Conservation (phyloP, 2,113 vertebrate genomes). For the Candoia aspera region DNA sequence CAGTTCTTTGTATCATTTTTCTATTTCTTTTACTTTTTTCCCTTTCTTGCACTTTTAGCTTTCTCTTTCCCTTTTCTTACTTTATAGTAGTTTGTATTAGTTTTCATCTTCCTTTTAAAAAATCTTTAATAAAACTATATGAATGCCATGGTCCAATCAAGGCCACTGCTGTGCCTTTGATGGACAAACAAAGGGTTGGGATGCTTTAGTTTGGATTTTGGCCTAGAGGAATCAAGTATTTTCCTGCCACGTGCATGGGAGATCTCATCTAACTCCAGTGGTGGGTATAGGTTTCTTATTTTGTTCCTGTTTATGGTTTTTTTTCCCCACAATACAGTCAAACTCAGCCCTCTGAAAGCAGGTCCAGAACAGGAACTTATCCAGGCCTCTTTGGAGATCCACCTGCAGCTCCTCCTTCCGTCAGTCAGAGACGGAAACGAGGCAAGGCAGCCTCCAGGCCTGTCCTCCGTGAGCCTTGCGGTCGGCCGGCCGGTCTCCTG, state of each 20-base stretch:
- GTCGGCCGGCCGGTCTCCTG: no score
- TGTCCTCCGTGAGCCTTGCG: no score
- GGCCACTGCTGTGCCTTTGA: background rate
- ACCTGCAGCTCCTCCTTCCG: no score
- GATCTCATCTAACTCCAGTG: background rate
- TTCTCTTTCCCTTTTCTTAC: no score
- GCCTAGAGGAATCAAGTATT: background rate
- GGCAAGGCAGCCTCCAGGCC: no score
- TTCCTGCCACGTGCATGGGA: background rate
- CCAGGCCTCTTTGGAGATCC: background rate
- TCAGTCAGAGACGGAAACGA: no score
- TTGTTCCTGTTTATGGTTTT: background rate
- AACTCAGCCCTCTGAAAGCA: background rate
- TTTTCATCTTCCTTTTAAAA: no score
- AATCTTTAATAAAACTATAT: background rate
- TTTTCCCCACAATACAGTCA: background rate
- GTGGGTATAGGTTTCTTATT: background rate
- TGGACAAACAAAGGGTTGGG: background rate
- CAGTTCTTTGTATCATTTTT: no score
- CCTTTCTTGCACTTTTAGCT: no score
- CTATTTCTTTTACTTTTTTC: no score
- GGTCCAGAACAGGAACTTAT: background rate
- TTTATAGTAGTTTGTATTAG: no score
- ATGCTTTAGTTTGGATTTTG: background rate
- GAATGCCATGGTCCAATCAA: background rate